phyloP scores from a whole-genome alignment of 2,888 invertebrate species.

The Plebejus anna region DNA sequence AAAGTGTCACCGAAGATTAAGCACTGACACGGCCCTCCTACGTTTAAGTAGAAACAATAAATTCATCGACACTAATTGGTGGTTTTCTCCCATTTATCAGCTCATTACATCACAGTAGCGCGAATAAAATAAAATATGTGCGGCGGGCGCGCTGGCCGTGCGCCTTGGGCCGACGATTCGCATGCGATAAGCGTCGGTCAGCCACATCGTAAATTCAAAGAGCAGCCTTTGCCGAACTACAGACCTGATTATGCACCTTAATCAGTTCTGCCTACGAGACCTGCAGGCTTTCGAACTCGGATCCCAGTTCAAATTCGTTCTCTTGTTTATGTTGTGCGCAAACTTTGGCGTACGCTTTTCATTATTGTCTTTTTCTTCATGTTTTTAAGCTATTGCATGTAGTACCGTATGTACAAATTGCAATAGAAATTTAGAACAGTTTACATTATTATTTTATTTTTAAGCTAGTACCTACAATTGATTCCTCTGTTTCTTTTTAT shows the following conservation, averaged over 20 bases:
- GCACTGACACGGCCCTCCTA: constrained; percentile 71
- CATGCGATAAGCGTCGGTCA: constrained; percentile 78
- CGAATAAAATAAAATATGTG: constrained; percentile 80
- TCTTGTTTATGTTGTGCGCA: background rate
- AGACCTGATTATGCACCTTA: constrained; percentile 76
- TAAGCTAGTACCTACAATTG: no score
- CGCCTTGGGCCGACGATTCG: constrained; percentile 78
- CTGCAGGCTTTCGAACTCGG: constrained; percentile 19
- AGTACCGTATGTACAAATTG: no score
- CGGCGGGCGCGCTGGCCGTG: constrained; percentile 68
- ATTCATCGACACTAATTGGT: constrained; percentile 81
- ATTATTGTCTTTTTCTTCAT: background rate
- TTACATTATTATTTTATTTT: no score
- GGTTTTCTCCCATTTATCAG: constrained; percentile 80
- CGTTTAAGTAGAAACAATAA: constrained; percentile 80
- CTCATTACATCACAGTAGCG: constrained; percentile 81
- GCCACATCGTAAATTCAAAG: constrained; percentile 80
- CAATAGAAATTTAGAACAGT: no score
- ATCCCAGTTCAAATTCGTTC: constrained; percentile 24
- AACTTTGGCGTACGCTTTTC: constrained; percentile 1
- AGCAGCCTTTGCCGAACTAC: constrained; percentile 74
- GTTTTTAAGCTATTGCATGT: background rate
- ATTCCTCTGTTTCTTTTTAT: no score
- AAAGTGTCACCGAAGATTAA: constrained; percentile 75
- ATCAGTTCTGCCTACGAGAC: constrained; percentile 59